Evolutionary conservation across 2,797 vertebrate species (phyloP).

Genomic region (Pseudochirops corinnae): DNA sequence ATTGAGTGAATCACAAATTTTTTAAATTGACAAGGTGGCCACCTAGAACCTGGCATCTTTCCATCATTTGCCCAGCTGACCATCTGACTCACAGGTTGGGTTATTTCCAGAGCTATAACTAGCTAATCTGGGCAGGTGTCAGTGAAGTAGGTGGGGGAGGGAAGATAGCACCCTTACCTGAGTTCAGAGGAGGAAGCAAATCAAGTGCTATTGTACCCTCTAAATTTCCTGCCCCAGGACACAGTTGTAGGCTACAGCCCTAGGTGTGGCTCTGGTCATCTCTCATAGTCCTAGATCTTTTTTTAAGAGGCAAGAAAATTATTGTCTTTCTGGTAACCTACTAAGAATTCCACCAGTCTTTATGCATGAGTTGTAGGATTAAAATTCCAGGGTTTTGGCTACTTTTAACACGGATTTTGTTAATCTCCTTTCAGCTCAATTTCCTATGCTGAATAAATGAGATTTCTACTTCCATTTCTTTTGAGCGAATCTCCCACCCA

Average conservation of each 20-base stretch:
- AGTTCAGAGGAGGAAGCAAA: background rate
- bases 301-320: background rate
- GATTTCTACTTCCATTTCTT: background rate
- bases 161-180: background rate
- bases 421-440: background rate
- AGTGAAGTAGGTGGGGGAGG: background rate
- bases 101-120: background rate
- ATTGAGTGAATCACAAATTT: constrained; percentile 26
- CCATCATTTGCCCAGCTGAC: background rate
- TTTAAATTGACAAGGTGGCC: background rate
- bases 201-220: background rate
- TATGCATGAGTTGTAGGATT: background rate
- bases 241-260: background rate
- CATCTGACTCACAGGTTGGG: background rate
- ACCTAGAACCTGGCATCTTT: constrained; percentile 6
- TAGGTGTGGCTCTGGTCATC: background rate
- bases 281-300: background rate
- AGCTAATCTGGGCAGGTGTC: background rate
- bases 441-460: background rate
- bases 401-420: background rate
- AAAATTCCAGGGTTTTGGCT: background rate
- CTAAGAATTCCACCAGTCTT: background rate
- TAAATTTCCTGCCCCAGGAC: background rate
- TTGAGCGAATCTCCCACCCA: background rate
- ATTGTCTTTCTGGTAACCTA: background rate